Base-by-base conservation (phyloP, 2,888 invertebrate genomes). In the Taenaris catops region DNA sequence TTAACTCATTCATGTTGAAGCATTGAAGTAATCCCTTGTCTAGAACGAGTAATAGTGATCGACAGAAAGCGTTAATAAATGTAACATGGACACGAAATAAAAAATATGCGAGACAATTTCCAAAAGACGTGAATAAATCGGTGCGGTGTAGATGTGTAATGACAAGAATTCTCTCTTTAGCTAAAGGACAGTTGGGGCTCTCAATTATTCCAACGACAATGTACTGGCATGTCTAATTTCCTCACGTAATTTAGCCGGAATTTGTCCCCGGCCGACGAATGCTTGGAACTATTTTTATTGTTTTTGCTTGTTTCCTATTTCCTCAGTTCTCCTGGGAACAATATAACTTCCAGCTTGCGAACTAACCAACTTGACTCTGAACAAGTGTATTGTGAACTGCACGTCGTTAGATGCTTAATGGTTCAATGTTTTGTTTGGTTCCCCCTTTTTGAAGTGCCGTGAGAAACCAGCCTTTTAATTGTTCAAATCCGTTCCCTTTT, bases 181-280 rank as follows among this genome's bases (percentile, higher is more conserved):
- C 41, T 48, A 48, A 46, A 44, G 44, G 41, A 46, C 41, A 52
- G 40, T 55, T 58, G 66, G 58, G 67, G 63, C 63, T 62, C 69
- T 68, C 75, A 76, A 79, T 79, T 79, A 83, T 72, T 75, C 67
- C 67, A 59, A 63, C 61, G 58, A 65, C 71, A 70, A 74, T 80
- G 75, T 72, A 65, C 76, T 56, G 81, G 84, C 84, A 84, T 83
- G 80, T 80, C 73, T 83, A 80, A 84, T 83, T 83, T 83, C 76
- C 78, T 80, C 84, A 84, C 86, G 84, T 84, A 80, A 84, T 84
- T 81, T 71, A 70, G 65, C 58, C 59, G 80, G 80, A 80, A 83
- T 84, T 70, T 60, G 73, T 76, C 78, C 76, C 72, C 55, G 63
- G 71, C 66, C 67, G 69, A 66, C 72, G 71, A 73, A 70, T 65